phyloP scores from a whole-genome alignment of 1,140 invertebrate species.

The Bathynomus jamesi region DNA sequence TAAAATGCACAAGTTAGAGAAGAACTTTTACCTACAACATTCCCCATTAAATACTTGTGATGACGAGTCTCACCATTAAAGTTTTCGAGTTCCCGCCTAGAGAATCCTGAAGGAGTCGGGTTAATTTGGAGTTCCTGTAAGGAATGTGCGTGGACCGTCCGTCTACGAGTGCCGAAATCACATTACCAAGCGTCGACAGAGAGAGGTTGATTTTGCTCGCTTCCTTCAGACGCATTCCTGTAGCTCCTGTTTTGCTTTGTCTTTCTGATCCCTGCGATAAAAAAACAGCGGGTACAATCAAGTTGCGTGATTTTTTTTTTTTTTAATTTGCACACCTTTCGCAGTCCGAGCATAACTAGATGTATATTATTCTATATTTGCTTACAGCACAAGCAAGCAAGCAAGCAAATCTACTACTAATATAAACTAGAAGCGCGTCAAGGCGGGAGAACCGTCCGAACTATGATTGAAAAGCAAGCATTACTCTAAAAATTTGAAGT shows the following conservation, averaged over 20 bases:
- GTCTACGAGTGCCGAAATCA: constrained; percentile 89
- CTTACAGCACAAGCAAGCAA: neutral
- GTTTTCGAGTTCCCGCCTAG: constrained; percentile 95
- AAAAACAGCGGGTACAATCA: neutral
- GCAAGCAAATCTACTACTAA: no score
- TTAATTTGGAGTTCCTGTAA: constrained; percentile 90
- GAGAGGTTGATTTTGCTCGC: constrained; percentile 94
- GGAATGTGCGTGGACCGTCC: constrained; percentile 89
- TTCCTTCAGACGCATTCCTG: constrained; percentile 79
- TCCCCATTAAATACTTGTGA: no score
- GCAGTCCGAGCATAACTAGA: neutral
- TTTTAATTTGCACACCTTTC: no score
- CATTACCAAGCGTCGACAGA: constrained; percentile 85
- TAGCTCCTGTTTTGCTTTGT: constrained; percentile 84
- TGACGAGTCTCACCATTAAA: constrained; percentile 65
- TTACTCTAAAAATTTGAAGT: no score
- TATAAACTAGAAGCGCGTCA: no score
- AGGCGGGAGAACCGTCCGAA: no score
- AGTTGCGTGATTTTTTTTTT: no score
- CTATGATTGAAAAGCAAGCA: no score
- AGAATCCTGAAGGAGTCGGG: constrained; percentile 84
- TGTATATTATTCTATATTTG: neutral
- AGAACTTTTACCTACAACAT: no score
- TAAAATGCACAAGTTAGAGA: no score
- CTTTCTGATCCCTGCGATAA: constrained; percentile 64